Conservation (phyloP, 2,888 invertebrate genomes). For the Metopia argyrocephala region DNA sequence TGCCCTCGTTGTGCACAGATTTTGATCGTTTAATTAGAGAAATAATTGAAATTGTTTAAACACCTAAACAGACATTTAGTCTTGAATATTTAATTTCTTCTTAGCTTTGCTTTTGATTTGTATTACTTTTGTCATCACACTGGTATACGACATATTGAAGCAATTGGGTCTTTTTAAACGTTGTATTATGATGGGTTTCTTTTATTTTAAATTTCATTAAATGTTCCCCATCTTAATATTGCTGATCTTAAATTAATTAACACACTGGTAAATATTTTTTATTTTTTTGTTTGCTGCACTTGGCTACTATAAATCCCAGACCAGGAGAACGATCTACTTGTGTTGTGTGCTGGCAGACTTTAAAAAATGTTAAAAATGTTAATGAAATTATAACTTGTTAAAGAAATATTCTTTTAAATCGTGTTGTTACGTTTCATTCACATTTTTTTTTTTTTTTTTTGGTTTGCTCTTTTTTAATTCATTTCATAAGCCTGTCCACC, state of each 20-base stretch:
- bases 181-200: constrained; percentile 16
- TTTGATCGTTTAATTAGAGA: constrained; percentile 76
- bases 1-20: background rate
- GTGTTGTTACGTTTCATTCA: constrained; percentile 11
- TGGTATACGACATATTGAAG: background rate
- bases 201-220: constrained; percentile 35
- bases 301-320: constrained; percentile 23
- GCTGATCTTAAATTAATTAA: constrained; percentile 65
- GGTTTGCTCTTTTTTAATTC: constrained; percentile 3
- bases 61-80: constrained; percentile 67
- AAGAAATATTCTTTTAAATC: constrained; percentile 58
- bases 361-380: constrained; percentile 61
- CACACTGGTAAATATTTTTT: constrained; percentile 63
- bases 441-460: background rate
- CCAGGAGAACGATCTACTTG: background rate
- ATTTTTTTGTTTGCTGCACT: constrained; percentile 26
- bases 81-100: constrained; percentile 51
- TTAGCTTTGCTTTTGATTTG: background rate
- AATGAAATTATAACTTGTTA: constrained; percentile 64
- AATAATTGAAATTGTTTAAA: constrained; percentile 77
- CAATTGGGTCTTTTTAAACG: constrained; percentile 1
- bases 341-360: too few species aligned
- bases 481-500: constrained; percentile 40
- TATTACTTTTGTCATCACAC: constrained; percentile 19
- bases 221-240: constrained; percentile 41